Conservation (phyloP, 35 echinoderm and acorn worm genomes). For the Apostichopus parvimensis region DNA sequence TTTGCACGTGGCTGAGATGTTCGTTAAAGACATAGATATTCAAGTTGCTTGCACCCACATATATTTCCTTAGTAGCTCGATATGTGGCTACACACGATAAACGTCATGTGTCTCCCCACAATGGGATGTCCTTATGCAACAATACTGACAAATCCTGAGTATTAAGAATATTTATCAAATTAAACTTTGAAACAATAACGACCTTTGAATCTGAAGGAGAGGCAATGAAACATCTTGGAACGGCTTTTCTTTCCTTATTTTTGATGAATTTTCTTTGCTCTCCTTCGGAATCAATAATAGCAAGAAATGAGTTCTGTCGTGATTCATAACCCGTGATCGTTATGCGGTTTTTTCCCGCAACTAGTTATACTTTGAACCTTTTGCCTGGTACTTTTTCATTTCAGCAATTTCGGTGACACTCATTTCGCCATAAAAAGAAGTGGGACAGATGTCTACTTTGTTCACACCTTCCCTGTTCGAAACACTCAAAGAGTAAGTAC, state of each 20-base stretch:
- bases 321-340: background rate
- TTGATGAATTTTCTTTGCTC: background rate
- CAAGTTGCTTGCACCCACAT: background rate
- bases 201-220: background rate
- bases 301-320: background rate
- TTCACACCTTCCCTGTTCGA: background rate
- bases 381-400: background rate
- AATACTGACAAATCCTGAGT: background rate
- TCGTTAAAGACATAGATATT: background rate
- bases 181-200: background rate
- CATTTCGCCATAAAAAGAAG: background rate
- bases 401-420: background rate
- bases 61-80: no score
- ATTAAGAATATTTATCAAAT: background rate
- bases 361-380: background rate
- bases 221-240: no score
- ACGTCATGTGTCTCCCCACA: no score
- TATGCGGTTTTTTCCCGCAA: background rate
- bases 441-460: no score
- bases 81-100: no score
- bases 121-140: background rate
- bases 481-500: background rate
- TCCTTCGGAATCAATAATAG: background rate
- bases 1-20: background rate
- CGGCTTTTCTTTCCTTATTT: background rate